Percentiles rank a stretch among this genome's conserved stretches.
Evolutionary conservation across 2,888 invertebrate genomes (phyloP).

Genomic region (Lymantria dispar): DNA sequence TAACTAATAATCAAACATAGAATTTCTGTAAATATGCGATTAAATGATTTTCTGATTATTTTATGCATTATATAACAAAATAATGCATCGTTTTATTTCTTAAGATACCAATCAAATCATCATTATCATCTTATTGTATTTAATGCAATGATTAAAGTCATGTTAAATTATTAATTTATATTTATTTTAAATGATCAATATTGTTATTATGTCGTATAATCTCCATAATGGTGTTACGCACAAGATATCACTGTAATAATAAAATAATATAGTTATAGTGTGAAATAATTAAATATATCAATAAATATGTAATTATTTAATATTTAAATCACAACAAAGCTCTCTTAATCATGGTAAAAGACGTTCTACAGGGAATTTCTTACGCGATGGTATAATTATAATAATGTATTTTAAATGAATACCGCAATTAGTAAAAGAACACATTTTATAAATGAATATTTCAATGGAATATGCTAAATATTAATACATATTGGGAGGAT

Average conservation of each 20-base stretch:
- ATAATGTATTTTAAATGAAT: constrained; percentile 25
- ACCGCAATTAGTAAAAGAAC: constrained; percentile 16
- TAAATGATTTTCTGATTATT: constrained; percentile 30
- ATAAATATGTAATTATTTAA: constrained; percentile 18
- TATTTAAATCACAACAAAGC: constrained; percentile 39
- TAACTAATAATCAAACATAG: constrained; percentile 12
- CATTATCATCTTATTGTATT: constrained; percentile 38
- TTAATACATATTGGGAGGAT: no score
- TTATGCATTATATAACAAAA: constrained; percentile 25
- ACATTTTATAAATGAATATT: no score
- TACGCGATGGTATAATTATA: constrained; percentile 30
- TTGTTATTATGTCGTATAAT: constrained; percentile 18
- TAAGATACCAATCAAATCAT: constrained; percentile 8
- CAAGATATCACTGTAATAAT: constrained; percentile 34
- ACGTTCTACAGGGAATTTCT: constrained; percentile 68
- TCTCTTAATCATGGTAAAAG: constrained; percentile 61
- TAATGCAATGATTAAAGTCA: constrained; percentile 47
- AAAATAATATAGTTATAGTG: constrained; percentile 14
- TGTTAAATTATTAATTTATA: constrained; percentile 44
- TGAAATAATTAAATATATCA: constrained; percentile 30
- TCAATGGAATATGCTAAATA: no score
- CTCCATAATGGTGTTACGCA: constrained; percentile 34
- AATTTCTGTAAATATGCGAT: constrained; percentile 29
- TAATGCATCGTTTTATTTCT: constrained; percentile 21
- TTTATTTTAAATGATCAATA: constrained; percentile 28